Evolutionary conservation across 2,797 vertebrate species (phyloP).

Genomic region (Huso huso): DNA sequence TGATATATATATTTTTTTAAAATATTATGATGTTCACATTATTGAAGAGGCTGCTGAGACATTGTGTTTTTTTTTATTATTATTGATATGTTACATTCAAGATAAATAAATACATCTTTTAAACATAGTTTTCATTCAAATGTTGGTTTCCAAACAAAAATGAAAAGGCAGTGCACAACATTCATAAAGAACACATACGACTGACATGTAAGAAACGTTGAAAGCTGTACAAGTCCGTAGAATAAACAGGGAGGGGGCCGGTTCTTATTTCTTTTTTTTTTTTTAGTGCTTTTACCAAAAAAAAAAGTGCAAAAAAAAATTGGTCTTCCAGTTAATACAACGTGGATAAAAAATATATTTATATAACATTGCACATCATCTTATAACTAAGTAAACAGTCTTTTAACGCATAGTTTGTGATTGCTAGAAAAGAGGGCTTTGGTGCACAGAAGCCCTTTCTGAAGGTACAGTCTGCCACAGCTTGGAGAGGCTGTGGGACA

Average conservation of each 20-base stretch:
- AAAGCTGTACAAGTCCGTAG: slow-evolving; percentile 32
- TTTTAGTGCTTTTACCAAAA: too few relatives aligned
- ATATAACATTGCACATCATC: slow-evolving; percentile 43
- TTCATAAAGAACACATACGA: slow-evolving; percentile 67
- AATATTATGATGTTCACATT: too few relatives aligned
- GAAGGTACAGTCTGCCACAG: too few relatives aligned
- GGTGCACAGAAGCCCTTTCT: slow-evolving; percentile 42
- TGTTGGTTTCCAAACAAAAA: slow-evolving; percentile 56
- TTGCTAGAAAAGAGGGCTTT: slow-evolving; percentile 57
- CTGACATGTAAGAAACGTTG: slow-evolving; percentile 57
- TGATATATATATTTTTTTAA: background rate
- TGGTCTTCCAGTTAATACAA: too few relatives aligned
- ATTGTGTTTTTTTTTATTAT: slow-evolving; percentile 57
- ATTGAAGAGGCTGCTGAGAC: slow-evolving; percentile 25
- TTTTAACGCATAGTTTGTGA: slow-evolving; percentile 51
- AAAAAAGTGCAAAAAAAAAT: too few relatives aligned
- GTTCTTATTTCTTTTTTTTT: too few relatives aligned
- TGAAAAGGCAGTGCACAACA: slow-evolving; percentile 70
- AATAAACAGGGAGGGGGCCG: slow-evolving; percentile 6
- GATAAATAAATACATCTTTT: slow-evolving; percentile 70
- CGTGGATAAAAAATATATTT: too few relatives aligned
- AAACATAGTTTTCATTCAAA: slow-evolving; percentile 57
- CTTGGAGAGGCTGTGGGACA: too few relatives aligned
- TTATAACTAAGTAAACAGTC: slow-evolving; percentile 55
- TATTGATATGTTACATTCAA: slow-evolving; percentile 83